These are phyloP conservation scores for Microplitis manilae DNA, from an alignment of 2,888 invertebrate genomes.

Conservation along the genomic window DNA sequence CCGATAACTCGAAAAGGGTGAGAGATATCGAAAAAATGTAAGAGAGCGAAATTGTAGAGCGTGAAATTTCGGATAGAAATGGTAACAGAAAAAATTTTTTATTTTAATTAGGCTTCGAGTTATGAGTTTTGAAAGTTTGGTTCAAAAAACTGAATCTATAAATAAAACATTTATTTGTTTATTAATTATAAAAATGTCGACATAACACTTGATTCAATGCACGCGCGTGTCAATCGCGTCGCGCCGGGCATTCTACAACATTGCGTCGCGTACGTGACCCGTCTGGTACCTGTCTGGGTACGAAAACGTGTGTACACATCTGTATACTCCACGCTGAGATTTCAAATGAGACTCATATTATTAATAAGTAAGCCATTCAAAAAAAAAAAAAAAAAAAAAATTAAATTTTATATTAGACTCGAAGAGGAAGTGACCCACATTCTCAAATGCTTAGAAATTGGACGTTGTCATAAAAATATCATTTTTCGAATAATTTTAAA, in stretches of 20 bases:
- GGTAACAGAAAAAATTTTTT: background rate
- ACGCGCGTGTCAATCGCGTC: conserved; percentile 37
- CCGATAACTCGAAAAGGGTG: too few species aligned
- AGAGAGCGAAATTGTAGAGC: too few species aligned
- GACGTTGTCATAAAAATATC: background rate
- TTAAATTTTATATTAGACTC: background rate
- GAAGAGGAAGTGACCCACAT: conserved; percentile 17
- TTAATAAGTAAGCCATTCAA: background rate
- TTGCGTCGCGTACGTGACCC: conserved; percentile 61
- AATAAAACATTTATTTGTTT: background rate
- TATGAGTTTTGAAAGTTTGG: background rate
- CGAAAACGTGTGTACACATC: conserved; percentile 40
- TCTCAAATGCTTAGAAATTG: background rate
- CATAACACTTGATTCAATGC: conserved; percentile 32
- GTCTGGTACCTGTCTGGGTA: conserved; percentile 68
- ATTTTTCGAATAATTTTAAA: background rate
- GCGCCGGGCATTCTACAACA: conserved; percentile 38
- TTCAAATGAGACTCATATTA: conserved; percentile 6
- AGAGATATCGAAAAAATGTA: too few species aligned
- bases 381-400: conserved; percentile 1
- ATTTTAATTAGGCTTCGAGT: background rate
- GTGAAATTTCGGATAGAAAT: background rate
- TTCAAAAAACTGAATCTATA: background rate
- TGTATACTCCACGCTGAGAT: background rate
- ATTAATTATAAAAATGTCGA: conserved; percentile 10